A percentile compares a stretch with the other conserved stretches of the same genome.
phyloP scores from a whole-genome alignment of 2,888 invertebrate species.

The Halictus quadricinctus region DNA sequence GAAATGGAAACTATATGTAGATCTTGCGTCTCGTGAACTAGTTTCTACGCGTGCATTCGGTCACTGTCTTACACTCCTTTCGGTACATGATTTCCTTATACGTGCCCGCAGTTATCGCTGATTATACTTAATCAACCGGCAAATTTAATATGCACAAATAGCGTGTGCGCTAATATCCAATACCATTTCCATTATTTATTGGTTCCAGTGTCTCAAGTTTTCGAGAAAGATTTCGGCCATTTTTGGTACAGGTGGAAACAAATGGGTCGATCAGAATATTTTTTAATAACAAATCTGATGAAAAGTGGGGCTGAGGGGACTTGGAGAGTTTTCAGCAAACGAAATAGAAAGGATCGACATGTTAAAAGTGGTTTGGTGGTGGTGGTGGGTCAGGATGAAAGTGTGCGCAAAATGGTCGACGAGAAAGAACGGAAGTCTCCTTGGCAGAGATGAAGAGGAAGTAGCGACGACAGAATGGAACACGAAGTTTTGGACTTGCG shows the following conservation, averaged over 20 bases:
- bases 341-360: not conserved
- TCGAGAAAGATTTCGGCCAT: not conserved
- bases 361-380: not conserved
- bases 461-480: constrained; percentile 61
- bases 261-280: not conserved
- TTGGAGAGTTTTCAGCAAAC: not conserved
- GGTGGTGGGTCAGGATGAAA: constrained; percentile 45
- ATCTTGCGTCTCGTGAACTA: not conserved
- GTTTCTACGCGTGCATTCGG: not conserved
- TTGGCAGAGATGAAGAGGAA: constrained; percentile 46
- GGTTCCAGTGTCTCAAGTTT: not conserved
- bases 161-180: too few species aligned
- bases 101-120: not conserved
- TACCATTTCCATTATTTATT: too few species aligned
- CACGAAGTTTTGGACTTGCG: constrained; percentile 67
- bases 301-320: not conserved
- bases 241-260: not conserved
- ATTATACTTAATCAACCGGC: too few species aligned
- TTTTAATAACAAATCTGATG: not conserved
- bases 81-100: not conserved
- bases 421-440: constrained; percentile 60
- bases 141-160: too few species aligned
- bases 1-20: constrained; percentile 17
- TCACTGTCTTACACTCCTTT: too few species aligned
- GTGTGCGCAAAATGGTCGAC: constrained; percentile 36